phyloP scores from a whole-genome alignment of 2,797 vertebrate species.

The Ceryle rudis region DNA sequence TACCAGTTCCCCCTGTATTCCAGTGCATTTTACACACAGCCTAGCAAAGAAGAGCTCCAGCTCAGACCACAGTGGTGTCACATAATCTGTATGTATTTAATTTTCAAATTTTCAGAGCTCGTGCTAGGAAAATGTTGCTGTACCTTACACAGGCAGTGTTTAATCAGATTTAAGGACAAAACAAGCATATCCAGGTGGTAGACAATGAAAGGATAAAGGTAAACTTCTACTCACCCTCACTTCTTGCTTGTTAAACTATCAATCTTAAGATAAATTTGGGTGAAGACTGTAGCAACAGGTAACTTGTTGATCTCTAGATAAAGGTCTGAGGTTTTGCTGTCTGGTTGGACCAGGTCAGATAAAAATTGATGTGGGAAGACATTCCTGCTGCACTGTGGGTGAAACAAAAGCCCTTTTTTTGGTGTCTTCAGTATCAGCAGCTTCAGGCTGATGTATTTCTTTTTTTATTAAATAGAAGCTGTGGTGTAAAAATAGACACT shows the following conservation, averaged over 20 bases:
- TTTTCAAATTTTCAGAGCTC: background rate
- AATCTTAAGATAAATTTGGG: background rate
- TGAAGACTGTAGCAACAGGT: background rate
- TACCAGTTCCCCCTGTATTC: background rate
- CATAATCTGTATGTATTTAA: background rate
- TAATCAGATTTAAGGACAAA: background rate
- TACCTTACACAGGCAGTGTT: background rate
- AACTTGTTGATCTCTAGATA: background rate
- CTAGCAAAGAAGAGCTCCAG: background rate
- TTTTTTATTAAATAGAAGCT: constrained; percentile 29
- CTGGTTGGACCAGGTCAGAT: background rate
- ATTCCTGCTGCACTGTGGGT: background rate
- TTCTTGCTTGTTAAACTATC: background rate
- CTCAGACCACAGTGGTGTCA: too few species aligned
- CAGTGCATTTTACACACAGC: background rate
- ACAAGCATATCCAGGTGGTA: background rate
- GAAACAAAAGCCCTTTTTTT: background rate
- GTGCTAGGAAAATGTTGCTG: background rate
- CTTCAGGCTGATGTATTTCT: constrained; percentile 26
- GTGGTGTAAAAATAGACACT: constrained; percentile 61
- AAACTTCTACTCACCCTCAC: background rate
- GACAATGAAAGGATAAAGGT: background rate
- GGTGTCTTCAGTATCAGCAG: background rate
- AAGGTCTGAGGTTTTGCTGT: background rate
- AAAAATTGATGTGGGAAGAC: background rate